phyloP scores from a whole-genome alignment of 2,113 vertebrate species.

The Paratilapia polleni region DNA sequence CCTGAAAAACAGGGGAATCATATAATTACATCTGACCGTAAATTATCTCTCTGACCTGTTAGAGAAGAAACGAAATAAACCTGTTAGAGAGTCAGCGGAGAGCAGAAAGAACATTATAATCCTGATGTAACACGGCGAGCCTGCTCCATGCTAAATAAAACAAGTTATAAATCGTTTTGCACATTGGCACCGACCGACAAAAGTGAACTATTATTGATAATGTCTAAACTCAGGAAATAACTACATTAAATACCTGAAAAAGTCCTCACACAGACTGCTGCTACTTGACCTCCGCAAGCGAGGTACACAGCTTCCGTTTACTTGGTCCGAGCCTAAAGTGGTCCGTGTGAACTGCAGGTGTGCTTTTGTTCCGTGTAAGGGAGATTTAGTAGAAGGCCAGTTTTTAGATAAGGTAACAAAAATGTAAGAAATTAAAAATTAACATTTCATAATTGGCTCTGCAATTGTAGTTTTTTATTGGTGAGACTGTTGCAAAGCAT shows the following conservation, averaged over 20 bases:
- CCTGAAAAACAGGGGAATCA: background rate
- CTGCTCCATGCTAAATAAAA: background rate
- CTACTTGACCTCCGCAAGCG: slow-evolving; percentile 71
- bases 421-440: no score
- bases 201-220: background rate
- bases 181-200: no score
- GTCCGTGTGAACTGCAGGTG: background rate
- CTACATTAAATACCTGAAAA: slow-evolving; percentile 9
- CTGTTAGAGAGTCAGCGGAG: no score
- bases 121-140: background rate
- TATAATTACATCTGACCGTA: background rate
- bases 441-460: no score
- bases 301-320: slow-evolving; percentile 32
- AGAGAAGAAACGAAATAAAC: background rate
- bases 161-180: background rate
- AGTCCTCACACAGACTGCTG: accelerated
- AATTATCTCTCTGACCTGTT: background rate
- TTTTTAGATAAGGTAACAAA: no score
- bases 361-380: slow-evolving; percentile 34
- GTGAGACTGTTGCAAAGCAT: no score
- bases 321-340: slow-evolving; percentile 17
- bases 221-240: background rate
- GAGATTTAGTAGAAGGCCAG: background rate
- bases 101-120: background rate
- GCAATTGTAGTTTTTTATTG: no score